A percentile compares a stretch with the other conserved stretches of the same genome.
Conservation (phyloP, 2,113 vertebrate genomes). For the Toxotes chatareus region DNA sequence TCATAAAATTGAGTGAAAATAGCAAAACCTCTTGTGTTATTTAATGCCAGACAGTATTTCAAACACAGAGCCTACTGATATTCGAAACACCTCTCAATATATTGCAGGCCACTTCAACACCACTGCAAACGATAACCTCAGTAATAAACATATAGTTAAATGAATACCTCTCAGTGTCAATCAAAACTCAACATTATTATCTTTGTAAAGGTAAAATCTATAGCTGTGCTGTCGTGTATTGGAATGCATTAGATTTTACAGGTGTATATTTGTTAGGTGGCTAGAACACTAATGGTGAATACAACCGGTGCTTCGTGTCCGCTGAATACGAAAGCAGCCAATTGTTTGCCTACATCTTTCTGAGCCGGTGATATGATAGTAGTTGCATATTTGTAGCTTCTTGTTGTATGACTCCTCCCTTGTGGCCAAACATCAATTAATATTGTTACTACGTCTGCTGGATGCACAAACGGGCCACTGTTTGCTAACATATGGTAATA, state of each 20-base stretch:
- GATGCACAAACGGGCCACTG: background rate
- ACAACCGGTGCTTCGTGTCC: background rate
- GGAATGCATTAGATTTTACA: too few relatives aligned
- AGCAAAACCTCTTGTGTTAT: background rate
- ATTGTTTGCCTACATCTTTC: background rate
- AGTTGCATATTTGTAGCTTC: too few relatives aligned
- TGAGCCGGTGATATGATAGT: background rate
- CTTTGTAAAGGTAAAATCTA: background rate
- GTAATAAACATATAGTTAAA: too few relatives aligned
- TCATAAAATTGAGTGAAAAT: background rate
- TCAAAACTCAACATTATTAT: too few relatives aligned
- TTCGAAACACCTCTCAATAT: too few relatives aligned
- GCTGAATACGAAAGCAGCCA: background rate
- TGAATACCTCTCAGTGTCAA: too few relatives aligned
- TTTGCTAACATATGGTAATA: background rate
- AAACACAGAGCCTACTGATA: slow-evolving; percentile 15
- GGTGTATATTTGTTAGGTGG: too few relatives aligned
- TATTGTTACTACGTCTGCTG: background rate
- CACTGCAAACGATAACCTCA: too few relatives aligned
- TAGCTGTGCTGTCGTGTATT: too few relatives aligned
- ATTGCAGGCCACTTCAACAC: too few relatives aligned
- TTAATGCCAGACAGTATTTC: background rate
- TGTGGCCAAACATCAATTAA: background rate
- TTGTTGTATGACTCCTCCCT: background rate
- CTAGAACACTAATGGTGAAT: too few relatives aligned